Evolutionary conservation across 2,888 invertebrate species (phyloP), one percentile per base, ranked within the genome.

Genomic region (Dicycla oo): DNA sequence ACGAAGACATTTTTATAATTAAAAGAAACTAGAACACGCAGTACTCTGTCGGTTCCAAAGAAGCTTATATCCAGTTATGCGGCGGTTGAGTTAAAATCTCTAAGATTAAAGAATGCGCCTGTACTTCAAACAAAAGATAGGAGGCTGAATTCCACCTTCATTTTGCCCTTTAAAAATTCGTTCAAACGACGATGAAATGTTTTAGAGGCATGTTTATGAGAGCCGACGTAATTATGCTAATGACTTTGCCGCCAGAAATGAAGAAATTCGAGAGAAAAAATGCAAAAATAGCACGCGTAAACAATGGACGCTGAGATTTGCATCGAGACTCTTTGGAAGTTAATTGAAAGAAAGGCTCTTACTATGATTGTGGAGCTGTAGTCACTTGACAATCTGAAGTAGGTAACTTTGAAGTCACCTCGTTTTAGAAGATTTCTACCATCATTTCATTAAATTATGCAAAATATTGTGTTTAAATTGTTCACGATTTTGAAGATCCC

Each of bases 131-230:
- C 69, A 79, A 84, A 77, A 80, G 67, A 73, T 67, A 75, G 11
- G 64, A 47, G 57, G 10, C 66, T 43, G 67, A 75, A 75, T 74
- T 64, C 82, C 45, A 66, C 67, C 61, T 83, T 56, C 40, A 78
- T 78, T 81, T 84, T 78, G 80, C 69, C 72, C 54, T 83, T 80
- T 77, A 70, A 77, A 85, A 83, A 78, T 78, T 81, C 74, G 65
- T 73, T 76, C 68, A 79, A 75, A 85, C 70, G 80, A 70, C 74
- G 57, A 66, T 49, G 58, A 69, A 83, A 80, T 83, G 81, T 83
- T 86, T 79, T 77, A 85, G 78, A 75, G 61, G 75, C 82, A 66
- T 87, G 86, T 87, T 86, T 87, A 87, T 85, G 79, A 83, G 82
- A 73, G 71, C 49, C 75, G 64, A 76, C 66, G 82, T 83, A 86